Conservation (phyloP, 2,797 vertebrate genomes). For the Lophotriccus pileatus region DNA sequence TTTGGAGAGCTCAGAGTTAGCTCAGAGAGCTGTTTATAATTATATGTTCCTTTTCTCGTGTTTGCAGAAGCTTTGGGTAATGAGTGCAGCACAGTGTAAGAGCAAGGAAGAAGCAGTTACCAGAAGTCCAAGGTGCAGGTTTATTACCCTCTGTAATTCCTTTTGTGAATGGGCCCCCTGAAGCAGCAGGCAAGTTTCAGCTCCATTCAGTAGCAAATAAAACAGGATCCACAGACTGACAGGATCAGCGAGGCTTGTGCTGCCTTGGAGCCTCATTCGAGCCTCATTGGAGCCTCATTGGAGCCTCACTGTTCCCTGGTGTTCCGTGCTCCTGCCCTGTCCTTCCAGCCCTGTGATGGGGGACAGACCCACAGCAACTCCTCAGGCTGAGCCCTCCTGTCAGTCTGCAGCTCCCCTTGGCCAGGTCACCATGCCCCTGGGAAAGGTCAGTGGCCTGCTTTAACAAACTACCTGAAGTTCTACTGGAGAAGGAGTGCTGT, state of each 20-base stretch:
- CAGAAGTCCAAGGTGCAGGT: constrained; percentile 7
- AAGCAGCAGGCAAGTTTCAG: not conserved
- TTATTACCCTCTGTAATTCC: constrained; percentile 1
- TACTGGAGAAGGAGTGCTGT: not conserved
- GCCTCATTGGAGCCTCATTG: too few species aligned
- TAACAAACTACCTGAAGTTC: not conserved
- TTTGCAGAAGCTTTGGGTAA: not conserved
- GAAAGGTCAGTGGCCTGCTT: not conserved
- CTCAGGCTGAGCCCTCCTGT: not conserved
- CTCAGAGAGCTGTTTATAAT: not conserved
- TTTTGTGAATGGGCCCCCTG: not conserved
- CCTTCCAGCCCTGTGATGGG: not conserved
- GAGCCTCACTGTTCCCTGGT: not conserved
- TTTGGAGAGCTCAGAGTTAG: not conserved
- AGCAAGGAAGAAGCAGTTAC: not conserved
- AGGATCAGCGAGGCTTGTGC: not conserved
- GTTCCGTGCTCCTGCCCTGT: not conserved
- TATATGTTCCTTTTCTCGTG: not conserved
- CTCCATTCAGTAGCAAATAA: not conserved
- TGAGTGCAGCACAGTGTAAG: not conserved
- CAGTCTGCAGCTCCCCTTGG: not conserved
- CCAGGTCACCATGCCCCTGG: not conserved
- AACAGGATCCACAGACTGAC: not conserved
- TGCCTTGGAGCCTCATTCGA: too few species aligned
- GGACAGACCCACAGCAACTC: not conserved